These are phyloP conservation scores for Leptinotarsa lineolata DNA, from an alignment of 1,140 invertebrate species.

Conservation along the genomic window DNA sequence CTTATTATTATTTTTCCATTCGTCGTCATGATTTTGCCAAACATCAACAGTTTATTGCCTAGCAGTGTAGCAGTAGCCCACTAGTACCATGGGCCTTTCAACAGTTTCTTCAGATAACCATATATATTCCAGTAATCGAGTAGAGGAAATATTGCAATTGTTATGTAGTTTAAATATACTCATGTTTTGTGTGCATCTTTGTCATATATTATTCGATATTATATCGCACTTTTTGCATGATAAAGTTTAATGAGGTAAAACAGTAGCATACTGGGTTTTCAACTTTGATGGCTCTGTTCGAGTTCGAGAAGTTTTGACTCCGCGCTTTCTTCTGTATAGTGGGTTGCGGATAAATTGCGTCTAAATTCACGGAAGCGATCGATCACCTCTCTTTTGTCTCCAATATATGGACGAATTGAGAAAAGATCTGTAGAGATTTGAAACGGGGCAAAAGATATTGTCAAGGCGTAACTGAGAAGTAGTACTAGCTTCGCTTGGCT, in stretches of 20 bases:
- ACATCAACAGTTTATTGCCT: constrained; percentile 43
- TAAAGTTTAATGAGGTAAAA: neutral
- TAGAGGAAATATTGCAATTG: constrained; percentile 32
- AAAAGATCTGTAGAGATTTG: neutral
- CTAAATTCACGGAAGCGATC: neutral
- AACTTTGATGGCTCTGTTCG: constrained; percentile 5
- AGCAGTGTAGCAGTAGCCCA: constrained; percentile 21
- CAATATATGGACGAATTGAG: neutral
- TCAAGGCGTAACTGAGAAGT: neutral
- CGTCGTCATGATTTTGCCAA: constrained; percentile 43
- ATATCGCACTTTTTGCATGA: neutral
- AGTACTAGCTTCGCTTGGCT: neutral
- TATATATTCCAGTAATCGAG: constrained; percentile 18
- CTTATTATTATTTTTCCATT: constrained; percentile 48
- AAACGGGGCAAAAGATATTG: neutral
- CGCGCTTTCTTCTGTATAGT: neutral
- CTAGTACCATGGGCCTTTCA: neutral
- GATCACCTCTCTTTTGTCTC: neutral
- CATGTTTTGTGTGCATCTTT: constrained; percentile 27
- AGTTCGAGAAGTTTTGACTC: constrained; percentile 2
- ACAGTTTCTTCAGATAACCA: constrained; percentile 26
- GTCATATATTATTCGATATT: neutral
- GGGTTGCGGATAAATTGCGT: neutral
- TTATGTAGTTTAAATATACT: constrained; percentile 48
- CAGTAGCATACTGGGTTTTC: neutral